Evolutionary conservation across 2,113 vertebrate genomes (phyloP), one percentile per base, ranked within the genome.

Genomic region (Pluvianellus socialis): DNA sequence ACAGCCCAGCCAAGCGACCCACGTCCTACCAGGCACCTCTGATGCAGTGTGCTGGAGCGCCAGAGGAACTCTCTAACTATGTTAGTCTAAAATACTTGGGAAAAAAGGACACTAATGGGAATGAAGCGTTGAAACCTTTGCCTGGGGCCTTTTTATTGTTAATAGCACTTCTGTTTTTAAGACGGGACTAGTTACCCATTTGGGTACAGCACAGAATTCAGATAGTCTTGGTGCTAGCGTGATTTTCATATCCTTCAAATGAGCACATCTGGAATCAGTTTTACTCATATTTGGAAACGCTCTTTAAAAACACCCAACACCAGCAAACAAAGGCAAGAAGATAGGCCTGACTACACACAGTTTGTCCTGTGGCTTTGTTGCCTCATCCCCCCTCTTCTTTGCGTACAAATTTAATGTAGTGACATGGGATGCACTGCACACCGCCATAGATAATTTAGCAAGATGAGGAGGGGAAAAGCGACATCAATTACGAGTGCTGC

Each of bases 21-120:
- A 99, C 99, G 0, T 99, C 99, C 12, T 99, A 98, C 88, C 99
- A 99, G 95, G 96, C 98, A 5, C 98, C 99, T 40, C 98, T 99
- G 95, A 61, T 98, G 67, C 98, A 98, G 84, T 99, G 99, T 62
- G 97, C 96, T 4, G 91, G 62, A 8, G 77, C 73, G 1, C 24
- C 94, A 1, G 80, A 44, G 65, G 96, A 79, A 40, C 55, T 97
- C 87, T 75, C 95, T 75, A 91, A 33, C 66, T 96, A 97, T 61
- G 17, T 63, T 1, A 94, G 88, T 58, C 97, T 89, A 18, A 80
- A 90, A 50, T 87, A 94, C 38, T 50, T 58, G 76, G 95, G 53
- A 32, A 82, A 32, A 56, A 66, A 91, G 38, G 62, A 45, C n/a
- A 10, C 12, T 21, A 86, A 85, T 2, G 49, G 92, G 55, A 94